Evolutionary conservation across 2,113 vertebrate species (phyloP).

Genomic region (Gnathonemus echidnorhynchus): DNA sequence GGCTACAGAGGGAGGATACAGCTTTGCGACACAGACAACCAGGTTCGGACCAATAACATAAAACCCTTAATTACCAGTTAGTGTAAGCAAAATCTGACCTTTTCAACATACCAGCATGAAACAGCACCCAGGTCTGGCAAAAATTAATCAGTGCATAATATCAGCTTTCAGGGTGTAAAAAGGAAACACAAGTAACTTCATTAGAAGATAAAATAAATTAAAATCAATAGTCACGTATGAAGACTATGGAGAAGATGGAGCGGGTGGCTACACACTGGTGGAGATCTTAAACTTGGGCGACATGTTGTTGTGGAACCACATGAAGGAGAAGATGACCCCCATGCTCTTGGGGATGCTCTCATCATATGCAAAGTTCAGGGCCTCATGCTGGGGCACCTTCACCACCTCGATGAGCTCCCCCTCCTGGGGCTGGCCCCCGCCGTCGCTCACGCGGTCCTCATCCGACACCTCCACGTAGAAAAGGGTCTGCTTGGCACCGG

Average conservation of each 20-base stretch:
- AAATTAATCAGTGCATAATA: constrained; percentile 26
- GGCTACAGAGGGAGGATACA: background rate
- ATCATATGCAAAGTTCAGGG: constrained; percentile 78
- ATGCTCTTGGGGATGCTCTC: constrained; percentile 76
- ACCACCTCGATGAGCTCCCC: constrained; percentile 85
- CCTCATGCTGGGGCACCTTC: constrained; percentile 74
- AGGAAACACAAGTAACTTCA: constrained; percentile 11
- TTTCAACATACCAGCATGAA: constrained; percentile 38
- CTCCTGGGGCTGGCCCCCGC: constrained; percentile 61
- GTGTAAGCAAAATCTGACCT: constrained; percentile 29
- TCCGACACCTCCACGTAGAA: constrained; percentile 83
- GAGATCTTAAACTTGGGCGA: constrained; percentile 74
- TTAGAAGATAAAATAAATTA: constrained; percentile 42
- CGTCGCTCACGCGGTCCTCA: constrained; percentile 60
- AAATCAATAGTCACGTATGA: background rate
- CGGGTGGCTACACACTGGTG: constrained; percentile 61
- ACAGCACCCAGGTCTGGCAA: constrained; percentile 26
- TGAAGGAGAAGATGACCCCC: constrained; percentile 80
- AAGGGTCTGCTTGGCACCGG: constrained; percentile 75
- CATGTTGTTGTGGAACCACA: constrained; percentile 82
- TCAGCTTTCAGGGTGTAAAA: constrained; percentile 30
- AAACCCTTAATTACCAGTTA: background rate
- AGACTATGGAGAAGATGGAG: background rate
- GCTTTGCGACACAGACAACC: background rate
- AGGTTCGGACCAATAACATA: background rate